Evolutionary conservation across 2,797 vertebrate species (phyloP).

Genomic region (Lithobates sylvaticus): DNA sequence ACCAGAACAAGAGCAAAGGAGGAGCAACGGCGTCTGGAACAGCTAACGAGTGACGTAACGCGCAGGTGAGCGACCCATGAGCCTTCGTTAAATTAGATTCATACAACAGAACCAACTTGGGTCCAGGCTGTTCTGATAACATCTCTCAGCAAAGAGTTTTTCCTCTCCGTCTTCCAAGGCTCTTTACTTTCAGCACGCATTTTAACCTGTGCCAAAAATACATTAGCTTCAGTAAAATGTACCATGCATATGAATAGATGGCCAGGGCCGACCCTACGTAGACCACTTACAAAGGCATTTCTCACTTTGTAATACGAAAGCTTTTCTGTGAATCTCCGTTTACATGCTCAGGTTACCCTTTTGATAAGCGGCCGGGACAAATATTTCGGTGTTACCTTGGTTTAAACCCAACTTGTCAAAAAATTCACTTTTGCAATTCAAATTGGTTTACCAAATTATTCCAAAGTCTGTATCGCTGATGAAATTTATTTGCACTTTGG

Average conservation of each 20-base stretch:
- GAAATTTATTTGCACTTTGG: conserved; percentile 49
- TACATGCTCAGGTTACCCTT: conserved; percentile 41
- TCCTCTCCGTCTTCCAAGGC: conserved; percentile 48
- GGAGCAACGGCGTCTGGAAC: conserved; percentile 6
- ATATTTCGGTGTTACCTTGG: conserved; percentile 41
- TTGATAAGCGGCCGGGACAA: conserved; percentile 44
- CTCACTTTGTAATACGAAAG: conserved; percentile 14
- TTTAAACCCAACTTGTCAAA: conserved; percentile 54
- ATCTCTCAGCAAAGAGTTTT: conserved; percentile 51
- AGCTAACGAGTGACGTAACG: conserved; percentile 36
- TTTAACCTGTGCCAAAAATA: conserved; percentile 50
- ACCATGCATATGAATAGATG: conserved; percentile 38
- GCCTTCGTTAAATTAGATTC: conserved; percentile 16
- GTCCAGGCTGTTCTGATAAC: conserved; percentile 47
- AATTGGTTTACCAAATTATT: conserved; percentile 53
- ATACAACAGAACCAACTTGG: conserved; percentile 26
- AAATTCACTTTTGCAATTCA: conserved; percentile 48
- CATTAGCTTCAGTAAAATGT: conserved; percentile 50
- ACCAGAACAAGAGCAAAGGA: conserved; percentile 7
- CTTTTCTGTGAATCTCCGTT: conserved; percentile 8
- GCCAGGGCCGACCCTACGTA: conserved; percentile 20
- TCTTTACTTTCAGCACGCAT: conserved; percentile 42
- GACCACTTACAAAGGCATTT: conserved; percentile 49
- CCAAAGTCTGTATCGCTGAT: conserved; percentile 44
- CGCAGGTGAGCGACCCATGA: conserved; percentile 51